Conservation (phyloP, 2,113 vertebrate species). For the Chaetorhynchus papuensis region DNA sequence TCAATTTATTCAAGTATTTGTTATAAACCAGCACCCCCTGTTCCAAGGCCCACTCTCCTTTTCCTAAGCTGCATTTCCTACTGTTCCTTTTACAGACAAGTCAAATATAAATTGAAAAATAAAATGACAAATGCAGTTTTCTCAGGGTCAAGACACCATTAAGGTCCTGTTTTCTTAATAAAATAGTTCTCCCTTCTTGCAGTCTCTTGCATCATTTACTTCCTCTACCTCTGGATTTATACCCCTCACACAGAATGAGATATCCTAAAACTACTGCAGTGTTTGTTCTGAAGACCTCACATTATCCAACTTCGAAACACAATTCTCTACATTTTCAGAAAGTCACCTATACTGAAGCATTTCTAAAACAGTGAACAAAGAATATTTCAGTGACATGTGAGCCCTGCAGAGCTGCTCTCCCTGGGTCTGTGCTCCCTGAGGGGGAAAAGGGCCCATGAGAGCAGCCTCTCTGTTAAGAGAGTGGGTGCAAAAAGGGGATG, state of each 20-base stretch:
- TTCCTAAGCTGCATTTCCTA: not conserved
- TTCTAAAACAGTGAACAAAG: not conserved
- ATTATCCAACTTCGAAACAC: not conserved
- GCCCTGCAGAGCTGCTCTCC: not conserved
- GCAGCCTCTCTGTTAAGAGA: fast-evolving
- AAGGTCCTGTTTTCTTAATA: not conserved
- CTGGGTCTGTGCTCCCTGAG: not conserved
- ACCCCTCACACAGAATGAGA: not conserved
- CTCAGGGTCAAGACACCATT: not conserved
- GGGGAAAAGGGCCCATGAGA: not conserved
- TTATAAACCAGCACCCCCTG: not conserved
- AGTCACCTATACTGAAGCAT: not conserved
- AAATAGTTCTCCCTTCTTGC: not conserved
- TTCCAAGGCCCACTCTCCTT: not conserved
- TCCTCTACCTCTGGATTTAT: not conserved
- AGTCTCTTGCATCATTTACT: not conserved
- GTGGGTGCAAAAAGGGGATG: not conserved
- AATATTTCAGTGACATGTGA: not conserved
- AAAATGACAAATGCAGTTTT: not conserved
- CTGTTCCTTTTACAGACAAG: not conserved
- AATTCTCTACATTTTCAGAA: not conserved
- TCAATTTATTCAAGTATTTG: not conserved
- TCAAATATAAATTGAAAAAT: not conserved
- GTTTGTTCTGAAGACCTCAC: not conserved
- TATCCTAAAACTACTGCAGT: not conserved